Evolutionary conservation across 2,113 vertebrate species (phyloP), one percentile per base, ranked within the genome.

Genomic region (Xyliphius kryptos): DNA sequence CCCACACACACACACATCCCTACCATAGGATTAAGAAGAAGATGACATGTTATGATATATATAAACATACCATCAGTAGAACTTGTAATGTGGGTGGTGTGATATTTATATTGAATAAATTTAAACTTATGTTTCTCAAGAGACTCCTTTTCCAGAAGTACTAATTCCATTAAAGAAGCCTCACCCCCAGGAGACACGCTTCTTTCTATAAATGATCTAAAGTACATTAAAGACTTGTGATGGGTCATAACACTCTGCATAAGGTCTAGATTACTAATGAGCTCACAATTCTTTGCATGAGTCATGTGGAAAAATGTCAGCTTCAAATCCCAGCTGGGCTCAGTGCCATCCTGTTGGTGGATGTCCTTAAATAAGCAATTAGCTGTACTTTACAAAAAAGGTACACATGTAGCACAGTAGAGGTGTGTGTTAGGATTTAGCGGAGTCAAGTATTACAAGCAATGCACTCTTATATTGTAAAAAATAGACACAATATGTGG

Each of bases 251-350:
- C 38, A 62, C 36, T 48, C 36, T 3, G 47, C 16, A 48, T 44
- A 53, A 53, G 5, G 17, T 48, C 16, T 10, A 37, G 48, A 22
- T 62, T 21, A 16, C 22, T 64, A 56, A 56, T 56, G 53, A 48
- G 52, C 41, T 64, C 16, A 20, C 7, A 40, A 38, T 16, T 56
- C 9, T 47, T 26, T 37, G 12, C 17, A 5, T 7, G 5, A 47
- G 7, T 55, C 9, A 8, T 47, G 22, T 64, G 52, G 43, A 47
- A 38, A 48, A 56, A 56, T 16, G 26, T 37, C 41, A 38, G 16
- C 36, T 62, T 62, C 48, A 16, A 56, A 56, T 56, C 43, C 22
- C 43, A 64, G 52, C 62, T 56, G 52, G 17, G 61, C 10, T 21
- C 20, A n/a, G 22, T n/a, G 43, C 26, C 52, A 22, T 56, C 41